Evolutionary conservation across 2,797 vertebrate species (phyloP).

Genomic region (Distichodus sexfasciatus): DNA sequence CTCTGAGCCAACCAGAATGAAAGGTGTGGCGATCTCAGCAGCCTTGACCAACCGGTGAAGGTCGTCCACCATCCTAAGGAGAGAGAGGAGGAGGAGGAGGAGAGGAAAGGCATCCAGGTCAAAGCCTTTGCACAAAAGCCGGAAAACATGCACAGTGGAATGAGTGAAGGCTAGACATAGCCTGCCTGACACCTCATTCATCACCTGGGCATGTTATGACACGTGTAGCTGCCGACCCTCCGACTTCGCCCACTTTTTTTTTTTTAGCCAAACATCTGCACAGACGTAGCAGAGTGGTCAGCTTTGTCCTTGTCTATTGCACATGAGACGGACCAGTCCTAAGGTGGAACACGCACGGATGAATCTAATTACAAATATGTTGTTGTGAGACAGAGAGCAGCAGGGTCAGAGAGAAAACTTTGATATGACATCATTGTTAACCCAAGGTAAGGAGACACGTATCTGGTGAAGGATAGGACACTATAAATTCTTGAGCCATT

Average conservation of each 20-base stretch:
- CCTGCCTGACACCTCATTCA: constrained; percentile 20
- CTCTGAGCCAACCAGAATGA: constrained; percentile 78
- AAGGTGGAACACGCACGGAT: constrained; percentile 2
- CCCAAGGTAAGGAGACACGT: constrained; percentile 22
- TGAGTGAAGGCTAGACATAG: constrained; percentile 22
- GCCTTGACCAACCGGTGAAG: constrained; percentile 74
- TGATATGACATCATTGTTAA: constrained; percentile 31
- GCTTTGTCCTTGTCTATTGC: constrained; percentile 14
- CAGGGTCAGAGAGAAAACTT: constrained; percentile 10
- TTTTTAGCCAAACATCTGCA: not conserved
- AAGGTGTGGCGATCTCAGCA: constrained; percentile 68
- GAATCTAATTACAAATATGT: constrained; percentile 28
- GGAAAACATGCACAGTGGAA: not conserved
- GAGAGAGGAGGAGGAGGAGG: not conserved
- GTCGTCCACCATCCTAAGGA: constrained; percentile 79
- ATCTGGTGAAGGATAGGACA: not conserved
- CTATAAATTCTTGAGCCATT: not conserved
- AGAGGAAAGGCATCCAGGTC: constrained; percentile 1
- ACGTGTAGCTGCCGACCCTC: not conserved
- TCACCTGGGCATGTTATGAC: constrained; percentile 13
- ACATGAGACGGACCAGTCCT: constrained; percentile 6
- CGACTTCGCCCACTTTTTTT: not conserved
- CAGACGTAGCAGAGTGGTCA: constrained; percentile 5
- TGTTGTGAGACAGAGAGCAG: constrained; percentile 12
- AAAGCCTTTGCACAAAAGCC: not conserved